Base-by-base conservation (phyloP, 2,888 invertebrate species). In the Melipona bicolor region DNA sequence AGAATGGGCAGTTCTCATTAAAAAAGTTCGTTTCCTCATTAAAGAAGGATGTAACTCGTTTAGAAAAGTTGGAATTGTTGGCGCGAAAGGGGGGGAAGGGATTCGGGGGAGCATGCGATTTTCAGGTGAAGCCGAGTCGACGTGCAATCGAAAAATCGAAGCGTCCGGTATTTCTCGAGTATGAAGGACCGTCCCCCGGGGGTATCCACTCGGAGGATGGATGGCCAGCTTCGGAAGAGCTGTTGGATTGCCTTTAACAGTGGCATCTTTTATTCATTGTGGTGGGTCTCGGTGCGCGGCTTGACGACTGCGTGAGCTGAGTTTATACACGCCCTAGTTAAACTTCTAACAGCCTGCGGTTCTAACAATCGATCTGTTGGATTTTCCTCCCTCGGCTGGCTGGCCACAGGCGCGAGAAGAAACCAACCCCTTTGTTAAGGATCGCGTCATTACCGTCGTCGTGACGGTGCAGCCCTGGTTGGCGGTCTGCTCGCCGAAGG, bases 251-350 rank as follows among this genome's bases (percentile, higher is more conserved):
- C 90, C 89, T 89, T 92, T 91, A 92, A 92, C 89, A 90, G 91
- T 86, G 85, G 87, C 92, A 93, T 93, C 92, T 93, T 92, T 93
- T 93, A 93, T 93, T 93, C 93, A 93, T 93, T 88, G 86, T 89
- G 86, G 90, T 76, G 82, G 88, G n/a, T 65, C 88, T 88, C 89
- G 87, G 90, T 90, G 88, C 90, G 89, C 89, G 89, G 91, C 91
- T 92, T 91, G 91, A 91, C 90, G 91, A 92, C 90, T 92, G 92
- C 92, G 91, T 90, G 92, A 92, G 92, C 89, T 87, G 91, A 91
- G 92, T 93, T 92, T 91, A 92, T 92, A 91, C 89, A 89, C 89
- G 89, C 87, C 89, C 90, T 90, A 91, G 92, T 93, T 93, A 92
- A 93, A 92, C 87, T 92, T 91, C 90, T 90, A 92, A 92, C 90